Conservation (phyloP, 1,140 invertebrate genomes). For the Tetramorium parvispinum region DNA sequence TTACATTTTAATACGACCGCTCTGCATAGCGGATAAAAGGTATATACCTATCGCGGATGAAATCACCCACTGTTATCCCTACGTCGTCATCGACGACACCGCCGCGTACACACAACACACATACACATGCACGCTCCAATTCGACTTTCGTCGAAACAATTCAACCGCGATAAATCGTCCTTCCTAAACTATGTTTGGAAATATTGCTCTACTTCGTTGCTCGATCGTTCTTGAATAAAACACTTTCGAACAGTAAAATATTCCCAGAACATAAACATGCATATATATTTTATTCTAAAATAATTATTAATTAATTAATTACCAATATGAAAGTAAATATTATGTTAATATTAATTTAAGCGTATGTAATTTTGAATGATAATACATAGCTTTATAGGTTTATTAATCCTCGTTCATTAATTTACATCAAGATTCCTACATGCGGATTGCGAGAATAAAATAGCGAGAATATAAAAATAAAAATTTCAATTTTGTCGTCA, state of each 20-base stretch:
- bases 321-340: not conserved
- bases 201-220: not conserved
- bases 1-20: conserved; percentile 80
- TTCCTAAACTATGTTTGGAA: not conserved
- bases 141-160: conserved; percentile 31
- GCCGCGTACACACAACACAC: not conserved
- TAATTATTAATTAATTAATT: not conserved
- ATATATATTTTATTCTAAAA: not conserved
- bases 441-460: not conserved
- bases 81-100: conserved; percentile 61
- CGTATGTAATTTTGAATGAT: not conserved
- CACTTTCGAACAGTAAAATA: not conserved
- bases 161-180: conserved; percentile 4
- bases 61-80: conserved; percentile 65
- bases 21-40: conserved; percentile 75
- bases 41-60: conserved; percentile 65
- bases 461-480: not conserved
- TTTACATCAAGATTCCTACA: not conserved
- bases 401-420: not conserved
- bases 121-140: not conserved
- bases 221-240: not conserved
- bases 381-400: not conserved
- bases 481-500: not conserved
- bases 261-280: not conserved
- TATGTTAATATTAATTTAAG: not conserved